Evolutionary conservation across 1,140 invertebrate species (phyloP), one percentile per base, ranked within the genome.

Genomic region (Drosophila repletoides): DNA sequence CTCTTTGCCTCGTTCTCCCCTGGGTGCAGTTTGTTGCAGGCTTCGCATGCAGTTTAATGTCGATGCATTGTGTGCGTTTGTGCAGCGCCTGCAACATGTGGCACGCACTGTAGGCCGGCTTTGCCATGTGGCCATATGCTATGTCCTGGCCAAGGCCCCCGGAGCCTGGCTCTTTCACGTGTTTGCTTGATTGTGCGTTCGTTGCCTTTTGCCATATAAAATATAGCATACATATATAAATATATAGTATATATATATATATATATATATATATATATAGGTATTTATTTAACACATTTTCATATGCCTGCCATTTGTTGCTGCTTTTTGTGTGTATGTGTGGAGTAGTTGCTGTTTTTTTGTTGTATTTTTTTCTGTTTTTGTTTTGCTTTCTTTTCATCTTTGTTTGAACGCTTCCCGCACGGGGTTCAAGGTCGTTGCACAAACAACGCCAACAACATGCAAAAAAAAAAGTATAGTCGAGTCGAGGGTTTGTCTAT

Each of bases 281-380:
- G 51, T 84, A 79, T 84, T 86, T 84, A 86, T 84, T 86, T 86
- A 84, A 84, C 80, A 86, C 79, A 86, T 84, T 84, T 83, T 75
- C 61, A 86, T 86, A 74, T 77, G 58, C 56, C 38, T 60, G 71
- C 61, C 64, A 34, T 40, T 58, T 58, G 41, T 45, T 61, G 41
- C 15, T 61, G 58, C 69, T 34, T 5, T 53, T 76, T 67, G 9
- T 53, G 9, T 14, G 41, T 56, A 55, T 19, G 64, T 52, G 46
- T 52, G 64, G 28, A 60, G 55, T 46, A 52, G 38, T 61, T 61
- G 38, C 36, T 55, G 41, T 0, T 43, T 61, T 59, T 52, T 59
- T 60, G 17, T 38, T 70, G 34, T 41, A 26, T 60, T 70, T 68
- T 53, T 74, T 74, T 74, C 73, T 36, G 24, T 41, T 68, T 72